Evolutionary conservation across 2,113 vertebrate genomes (phyloP), one percentile per base, ranked within the genome.

Genomic region (Leptodactylus fuscus): DNA sequence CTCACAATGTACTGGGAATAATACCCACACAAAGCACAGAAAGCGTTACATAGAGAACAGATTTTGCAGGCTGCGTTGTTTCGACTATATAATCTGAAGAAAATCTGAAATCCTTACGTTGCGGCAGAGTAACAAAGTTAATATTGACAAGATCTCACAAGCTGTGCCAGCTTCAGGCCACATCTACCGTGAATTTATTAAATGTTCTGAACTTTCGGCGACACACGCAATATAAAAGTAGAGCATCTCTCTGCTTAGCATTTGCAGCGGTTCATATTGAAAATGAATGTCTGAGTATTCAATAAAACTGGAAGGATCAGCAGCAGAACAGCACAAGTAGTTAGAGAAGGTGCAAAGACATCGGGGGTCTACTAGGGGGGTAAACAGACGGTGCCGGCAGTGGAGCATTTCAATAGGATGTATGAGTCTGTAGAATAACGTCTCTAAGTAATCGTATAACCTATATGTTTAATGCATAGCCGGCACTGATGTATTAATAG

Each of bases 141-240:
- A 76, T 51, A 51, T 76, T 76, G 73, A 76, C 73, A 51, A 76
- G 73, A 15, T 46, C 24, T 75, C 44, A 48, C 41, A 46, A 27
- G 44, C 46, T 76, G 24, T 49, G 73, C 73, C 44, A 11, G 73
- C 73, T 76, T 76, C 46, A 20, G 73, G 73, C 12, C 73, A 20
- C 71, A 75, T 29, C n/a, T 49, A 27, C 71, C 29, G 49, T 15
- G 41, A 76, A 76, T 10, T 27, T 76, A 51, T 76, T 48, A 76
- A 76, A 51, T 34, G 46, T 51, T 76, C 46, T 51, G 46, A 76
- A 51, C 44, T 32, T 74, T 76, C 15, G 15, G 73, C 41, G 12
- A 75, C 44, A 49, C 41, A 16, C 22, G 5, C 27, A 49, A 76
- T 76, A 20, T 76, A 49, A 49, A 76, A 76, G 29, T 20, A 32